These are phyloP conservation scores for Meandrusa payeni DNA, from an alignment of 2,888 invertebrate genomes.

Conservation along the genomic window DNA sequence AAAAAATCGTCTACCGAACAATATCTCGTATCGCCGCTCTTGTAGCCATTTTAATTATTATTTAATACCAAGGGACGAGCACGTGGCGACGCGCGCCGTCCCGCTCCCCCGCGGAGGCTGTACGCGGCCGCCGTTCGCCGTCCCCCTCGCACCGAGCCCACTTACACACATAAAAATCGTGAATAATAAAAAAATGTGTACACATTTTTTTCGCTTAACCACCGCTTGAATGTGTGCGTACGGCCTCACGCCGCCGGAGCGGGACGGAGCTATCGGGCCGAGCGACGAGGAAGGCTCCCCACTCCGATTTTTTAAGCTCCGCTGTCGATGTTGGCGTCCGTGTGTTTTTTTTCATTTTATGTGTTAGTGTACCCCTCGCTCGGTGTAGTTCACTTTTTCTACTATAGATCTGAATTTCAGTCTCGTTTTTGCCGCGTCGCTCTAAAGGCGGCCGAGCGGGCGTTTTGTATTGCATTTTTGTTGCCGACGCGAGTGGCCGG, in stretches of 20 bases:
- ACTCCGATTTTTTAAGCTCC: constrained; percentile 78
- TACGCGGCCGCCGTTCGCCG: constrained; percentile 40
- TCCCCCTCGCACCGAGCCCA: constrained; percentile 71
- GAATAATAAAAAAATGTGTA: constrained; percentile 81
- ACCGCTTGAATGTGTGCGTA: constrained; percentile 64
- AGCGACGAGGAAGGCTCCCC: constrained; percentile 57
- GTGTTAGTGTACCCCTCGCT: constrained; percentile 80
- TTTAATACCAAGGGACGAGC: constrained; percentile 80
- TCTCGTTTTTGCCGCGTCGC: constrained; percentile 81
- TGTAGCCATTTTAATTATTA: constrained; percentile 82
- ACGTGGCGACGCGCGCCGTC: constrained; percentile 71
- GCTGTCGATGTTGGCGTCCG: constrained; percentile 68
- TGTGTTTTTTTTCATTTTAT: constrained; percentile 80
- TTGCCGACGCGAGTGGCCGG: constrained; percentile 57
- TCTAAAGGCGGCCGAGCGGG: constrained; percentile 76
- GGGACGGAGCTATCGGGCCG: constrained; percentile 50
- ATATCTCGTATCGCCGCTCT: constrained; percentile 75
- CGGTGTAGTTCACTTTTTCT: constrained; percentile 81
- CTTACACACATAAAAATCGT: constrained; percentile 81
- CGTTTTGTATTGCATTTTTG: constrained; percentile 73
- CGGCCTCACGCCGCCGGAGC: constrained; percentile 67
- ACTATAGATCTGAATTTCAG: constrained; percentile 82
- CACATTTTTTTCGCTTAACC: constrained; percentile 81
- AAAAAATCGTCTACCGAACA: constrained; percentile 79
- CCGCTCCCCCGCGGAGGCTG: constrained; percentile 38